Conservation (phyloP, 1,140 invertebrate species). For the Aricia agestis region DNA sequence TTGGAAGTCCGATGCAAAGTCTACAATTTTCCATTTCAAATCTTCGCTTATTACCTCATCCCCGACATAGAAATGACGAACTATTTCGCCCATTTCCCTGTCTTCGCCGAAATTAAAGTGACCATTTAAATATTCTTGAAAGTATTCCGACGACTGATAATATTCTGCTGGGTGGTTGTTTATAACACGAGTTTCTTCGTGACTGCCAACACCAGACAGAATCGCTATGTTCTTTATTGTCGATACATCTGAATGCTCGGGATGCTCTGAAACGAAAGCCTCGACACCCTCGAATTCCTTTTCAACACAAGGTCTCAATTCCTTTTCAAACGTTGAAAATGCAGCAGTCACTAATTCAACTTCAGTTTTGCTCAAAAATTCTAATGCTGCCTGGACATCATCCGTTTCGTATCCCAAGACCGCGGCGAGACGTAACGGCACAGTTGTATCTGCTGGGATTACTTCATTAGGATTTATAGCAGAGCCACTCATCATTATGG, state of each 20-base stretch:
- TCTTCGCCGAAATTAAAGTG: slow-evolving; percentile 27
- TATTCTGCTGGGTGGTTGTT: slow-evolving; percentile 26
- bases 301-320: slow-evolving; percentile 14
- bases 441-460: neutral
- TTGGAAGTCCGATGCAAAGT: slow-evolving; percentile 34
- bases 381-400: slow-evolving; percentile 3
- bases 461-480: slow-evolving; percentile 15
- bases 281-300: slow-evolving; percentile 31
- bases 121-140: slow-evolving; percentile 24
- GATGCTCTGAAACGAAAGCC: slow-evolving; percentile 25
- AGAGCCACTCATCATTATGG: slow-evolving; percentile 36
- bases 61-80: slow-evolving; percentile 36
- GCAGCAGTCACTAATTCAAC: neutral
- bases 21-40: slow-evolving; percentile 19
- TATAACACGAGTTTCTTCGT: slow-evolving; percentile 17
- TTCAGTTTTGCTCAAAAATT: neutral
- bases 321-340: neutral
- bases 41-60: slow-evolving; percentile 25
- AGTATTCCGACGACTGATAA: neutral
- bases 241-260: slow-evolving; percentile 21
- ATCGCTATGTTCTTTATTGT: slow-evolving; percentile 15
- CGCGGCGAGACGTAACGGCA: neutral
- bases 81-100: slow-evolving; percentile 23
- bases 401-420: slow-evolving; percentile 10
- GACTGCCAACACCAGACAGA: slow-evolving; percentile 28